Evolutionary conservation across 2,113 vertebrate genomes (phyloP).

Genomic region (Serilophus lunatus): DNA sequence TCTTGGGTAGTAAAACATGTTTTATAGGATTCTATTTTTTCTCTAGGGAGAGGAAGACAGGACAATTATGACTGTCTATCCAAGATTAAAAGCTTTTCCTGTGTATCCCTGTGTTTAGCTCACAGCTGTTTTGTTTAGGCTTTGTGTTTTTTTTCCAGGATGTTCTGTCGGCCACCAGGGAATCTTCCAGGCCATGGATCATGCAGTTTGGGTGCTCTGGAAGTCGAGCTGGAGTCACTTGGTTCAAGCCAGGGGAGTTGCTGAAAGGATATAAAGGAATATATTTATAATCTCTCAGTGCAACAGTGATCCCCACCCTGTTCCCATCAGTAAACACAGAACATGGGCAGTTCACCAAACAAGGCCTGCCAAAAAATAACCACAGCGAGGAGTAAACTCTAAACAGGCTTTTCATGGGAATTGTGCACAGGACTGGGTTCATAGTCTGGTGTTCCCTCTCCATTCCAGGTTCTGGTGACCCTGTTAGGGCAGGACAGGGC

Average conservation of each 20-base stretch:
- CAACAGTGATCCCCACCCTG: neutral
- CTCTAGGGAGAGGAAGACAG: neutral
- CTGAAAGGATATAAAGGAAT: neutral
- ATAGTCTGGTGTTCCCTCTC: neutral
- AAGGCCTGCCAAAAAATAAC: neutral
- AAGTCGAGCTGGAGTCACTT: neutral
- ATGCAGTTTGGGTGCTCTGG: neutral
- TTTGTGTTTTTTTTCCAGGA: constrained; percentile 21
- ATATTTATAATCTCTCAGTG: neutral
- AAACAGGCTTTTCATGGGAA: neutral
- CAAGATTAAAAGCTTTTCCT: constrained; percentile 54
- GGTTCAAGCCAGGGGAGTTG: neutral
- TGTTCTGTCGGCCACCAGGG: constrained; percentile 11
- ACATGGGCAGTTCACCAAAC: neutral
- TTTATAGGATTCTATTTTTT: neutral
- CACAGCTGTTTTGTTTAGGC: constrained; percentile 9
- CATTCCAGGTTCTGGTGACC: neutral
- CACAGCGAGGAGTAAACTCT: neutral
- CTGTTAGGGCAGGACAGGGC: neutral
- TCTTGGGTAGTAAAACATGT: neutral
- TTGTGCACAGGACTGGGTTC: neutral
- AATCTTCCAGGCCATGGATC: neutral
- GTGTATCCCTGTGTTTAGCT: constrained; percentile 39
- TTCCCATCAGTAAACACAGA: neutral
- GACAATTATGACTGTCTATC: neutral